A percentile compares a stretch with the other conserved stretches of the same genome.
These are phyloP conservation scores for Catotricha subobsoleta DNA, from an alignment of 2,888 invertebrate species.

Conservation along the genomic window DNA sequence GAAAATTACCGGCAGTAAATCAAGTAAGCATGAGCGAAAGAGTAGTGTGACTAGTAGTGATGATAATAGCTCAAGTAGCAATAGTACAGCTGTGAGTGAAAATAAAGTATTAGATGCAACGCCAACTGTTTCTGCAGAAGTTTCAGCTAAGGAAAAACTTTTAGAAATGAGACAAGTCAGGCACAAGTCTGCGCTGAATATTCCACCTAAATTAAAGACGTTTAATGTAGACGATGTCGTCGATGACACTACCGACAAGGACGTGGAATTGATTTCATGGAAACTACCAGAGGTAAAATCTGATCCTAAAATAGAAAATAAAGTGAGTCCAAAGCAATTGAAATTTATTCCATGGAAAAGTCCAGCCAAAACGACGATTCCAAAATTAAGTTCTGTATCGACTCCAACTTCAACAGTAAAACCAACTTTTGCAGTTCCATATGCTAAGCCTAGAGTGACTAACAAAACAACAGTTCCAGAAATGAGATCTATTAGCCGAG, in stretches of 20 bases:
- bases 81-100: constrained; percentile 5
- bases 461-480: constrained; percentile 6
- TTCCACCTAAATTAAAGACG: constrained; percentile 15
- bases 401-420: constrained; percentile 5
- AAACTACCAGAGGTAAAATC: too few species aligned
- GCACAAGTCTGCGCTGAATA: constrained; percentile 10
- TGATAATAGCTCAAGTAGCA: constrained; percentile 7
- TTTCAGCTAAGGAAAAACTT: constrained; percentile 4
- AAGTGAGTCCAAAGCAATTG: too few species aligned
- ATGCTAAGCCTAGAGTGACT: constrained; percentile 9
- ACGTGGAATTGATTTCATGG: too few species aligned
- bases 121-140: constrained; percentile 5
- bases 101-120: neutral
- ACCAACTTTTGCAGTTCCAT: constrained; percentile 8
- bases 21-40: constrained; percentile 24
- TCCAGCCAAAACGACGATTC: neutral
- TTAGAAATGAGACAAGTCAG: constrained; percentile 5
- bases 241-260: too few species aligned
- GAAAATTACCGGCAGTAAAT: constrained; percentile 28
- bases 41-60: constrained; percentile 12
- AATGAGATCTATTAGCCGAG: neutral
- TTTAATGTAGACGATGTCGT: too few species aligned
- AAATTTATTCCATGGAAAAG: too few species aligned
- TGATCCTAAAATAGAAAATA: too few species aligned
- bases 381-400: neutral